These are phyloP conservation scores for Ligdia adustata DNA, from an alignment of 2,888 invertebrate genomes.

Conservation along the genomic window DNA sequence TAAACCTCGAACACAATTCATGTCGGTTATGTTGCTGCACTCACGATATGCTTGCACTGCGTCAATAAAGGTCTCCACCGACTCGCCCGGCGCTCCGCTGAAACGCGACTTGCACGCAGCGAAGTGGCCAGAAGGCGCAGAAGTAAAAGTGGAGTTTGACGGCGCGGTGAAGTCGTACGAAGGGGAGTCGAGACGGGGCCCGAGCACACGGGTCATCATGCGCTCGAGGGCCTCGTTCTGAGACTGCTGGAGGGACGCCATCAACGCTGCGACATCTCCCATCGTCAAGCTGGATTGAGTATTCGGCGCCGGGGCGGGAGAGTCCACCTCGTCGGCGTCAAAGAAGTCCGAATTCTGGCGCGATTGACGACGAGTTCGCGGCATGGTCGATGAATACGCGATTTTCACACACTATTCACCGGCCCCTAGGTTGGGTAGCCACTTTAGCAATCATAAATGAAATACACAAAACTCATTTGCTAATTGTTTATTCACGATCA, in stretches of 20 bases:
- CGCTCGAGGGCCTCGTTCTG: background rate
- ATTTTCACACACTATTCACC: background rate
- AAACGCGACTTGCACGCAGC: conserved; percentile 27
- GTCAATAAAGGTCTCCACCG: too few relatives aligned
- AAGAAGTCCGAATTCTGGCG: background rate
- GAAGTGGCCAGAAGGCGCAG: too few relatives aligned
- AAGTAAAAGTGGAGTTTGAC: too few relatives aligned
- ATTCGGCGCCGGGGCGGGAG: background rate
- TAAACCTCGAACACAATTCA: too few relatives aligned
- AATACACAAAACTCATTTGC: background rate
- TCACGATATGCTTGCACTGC: too few relatives aligned
- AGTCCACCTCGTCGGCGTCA: background rate
- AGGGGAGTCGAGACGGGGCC: background rate
- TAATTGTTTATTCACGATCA: background rate
- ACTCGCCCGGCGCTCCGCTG: background rate
- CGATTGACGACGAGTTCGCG: background rate
- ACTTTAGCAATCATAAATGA: background rate
- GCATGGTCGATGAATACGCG: background rate
- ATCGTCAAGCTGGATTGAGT: background rate
- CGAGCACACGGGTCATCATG: background rate
- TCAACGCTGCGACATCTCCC: background rate
- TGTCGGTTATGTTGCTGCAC: too few relatives aligned
- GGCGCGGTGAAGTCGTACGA: background rate
- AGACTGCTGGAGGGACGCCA: background rate
- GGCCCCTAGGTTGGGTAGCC: background rate